Evolutionary conservation across 2,888 invertebrate genomes (phyloP).

Genomic region (Eledone cirrhosa): DNA sequence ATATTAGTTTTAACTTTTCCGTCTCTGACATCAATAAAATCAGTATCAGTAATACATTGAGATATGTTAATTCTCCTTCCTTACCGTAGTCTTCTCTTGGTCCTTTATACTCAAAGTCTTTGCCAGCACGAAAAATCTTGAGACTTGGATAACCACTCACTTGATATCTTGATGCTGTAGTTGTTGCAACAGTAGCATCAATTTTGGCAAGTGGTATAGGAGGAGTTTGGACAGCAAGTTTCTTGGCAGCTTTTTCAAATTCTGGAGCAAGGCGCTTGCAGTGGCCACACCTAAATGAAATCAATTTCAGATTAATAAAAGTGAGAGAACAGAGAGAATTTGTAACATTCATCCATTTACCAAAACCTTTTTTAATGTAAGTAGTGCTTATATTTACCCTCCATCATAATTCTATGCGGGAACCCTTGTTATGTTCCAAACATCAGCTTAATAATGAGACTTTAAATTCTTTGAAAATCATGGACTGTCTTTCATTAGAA

Average conservation of each 20-base stretch:
- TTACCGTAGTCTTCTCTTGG: constrained; percentile 65
- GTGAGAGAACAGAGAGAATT: not conserved
- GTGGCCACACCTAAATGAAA: constrained; percentile 68
- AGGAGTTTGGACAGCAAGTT: constrained; percentile 61
- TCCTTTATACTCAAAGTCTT: constrained; percentile 70
- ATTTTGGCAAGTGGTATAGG: constrained; percentile 70
- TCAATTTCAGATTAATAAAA: not conserved
- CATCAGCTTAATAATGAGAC: too few species aligned
- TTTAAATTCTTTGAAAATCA: too few species aligned
- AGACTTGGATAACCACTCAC: constrained; percentile 71
- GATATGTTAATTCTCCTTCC: not conserved
- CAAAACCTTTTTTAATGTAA: not conserved
- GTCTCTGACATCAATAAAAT: too few species aligned
- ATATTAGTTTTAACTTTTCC: too few species aligned
- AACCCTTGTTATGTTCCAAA: too few species aligned
- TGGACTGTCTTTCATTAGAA: too few species aligned
- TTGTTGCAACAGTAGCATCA: constrained; percentile 69
- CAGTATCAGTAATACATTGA: too few species aligned
- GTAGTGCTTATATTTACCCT: too few species aligned
- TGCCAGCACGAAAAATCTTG: constrained; percentile 68
- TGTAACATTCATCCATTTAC: not conserved
- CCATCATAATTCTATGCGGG: too few species aligned
- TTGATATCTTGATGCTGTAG: constrained; percentile 66
- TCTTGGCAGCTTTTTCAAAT: constrained; percentile 70
- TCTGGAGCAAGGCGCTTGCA: constrained; percentile 70